Evolutionary conservation across 2,113 vertebrate species (phyloP).

Genomic region (Apteryx owenii): DNA sequence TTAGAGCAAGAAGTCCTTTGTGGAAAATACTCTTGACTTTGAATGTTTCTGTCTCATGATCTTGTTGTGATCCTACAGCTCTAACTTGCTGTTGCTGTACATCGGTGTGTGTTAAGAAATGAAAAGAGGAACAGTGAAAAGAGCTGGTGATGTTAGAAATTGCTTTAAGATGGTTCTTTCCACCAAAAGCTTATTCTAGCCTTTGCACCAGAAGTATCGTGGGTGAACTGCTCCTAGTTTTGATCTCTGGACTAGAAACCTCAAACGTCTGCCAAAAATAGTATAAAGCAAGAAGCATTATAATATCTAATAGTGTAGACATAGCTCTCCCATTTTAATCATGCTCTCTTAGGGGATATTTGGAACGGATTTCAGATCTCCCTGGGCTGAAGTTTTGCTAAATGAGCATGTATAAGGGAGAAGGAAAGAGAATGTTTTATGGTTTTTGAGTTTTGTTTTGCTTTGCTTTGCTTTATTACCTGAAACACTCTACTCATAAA

Average conservation of each 20-base stretch:
- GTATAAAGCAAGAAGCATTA: not conserved
- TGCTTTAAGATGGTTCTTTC: not conserved
- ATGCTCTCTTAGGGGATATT: not conserved
- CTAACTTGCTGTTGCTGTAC: not conserved
- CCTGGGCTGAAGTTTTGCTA: not conserved
- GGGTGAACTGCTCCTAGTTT: not conserved
- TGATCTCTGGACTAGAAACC: not conserved
- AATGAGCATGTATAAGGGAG: not conserved
- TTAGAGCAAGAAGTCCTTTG: not conserved
- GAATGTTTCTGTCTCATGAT: not conserved
- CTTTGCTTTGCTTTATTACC: not conserved
- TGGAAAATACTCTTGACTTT: not conserved
- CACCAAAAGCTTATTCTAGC: not conserved
- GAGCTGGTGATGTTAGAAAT: not conserved
- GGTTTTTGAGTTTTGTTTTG: not conserved
- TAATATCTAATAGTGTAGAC: not conserved
- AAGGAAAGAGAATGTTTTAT: not conserved
- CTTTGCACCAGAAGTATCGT: not conserved
- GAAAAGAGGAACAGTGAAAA: not conserved
- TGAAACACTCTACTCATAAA: not conserved
- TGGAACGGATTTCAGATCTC: not conserved
- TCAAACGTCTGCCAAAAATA: not conserved
- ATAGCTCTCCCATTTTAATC: not conserved
- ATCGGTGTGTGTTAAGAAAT: not conserved
- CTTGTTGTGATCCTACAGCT: not conserved